Evolutionary conservation across 2,113 vertebrate species (phyloP), one percentile per base, ranked within the genome.

Genomic region (Hippocampus mohnikei): DNA sequence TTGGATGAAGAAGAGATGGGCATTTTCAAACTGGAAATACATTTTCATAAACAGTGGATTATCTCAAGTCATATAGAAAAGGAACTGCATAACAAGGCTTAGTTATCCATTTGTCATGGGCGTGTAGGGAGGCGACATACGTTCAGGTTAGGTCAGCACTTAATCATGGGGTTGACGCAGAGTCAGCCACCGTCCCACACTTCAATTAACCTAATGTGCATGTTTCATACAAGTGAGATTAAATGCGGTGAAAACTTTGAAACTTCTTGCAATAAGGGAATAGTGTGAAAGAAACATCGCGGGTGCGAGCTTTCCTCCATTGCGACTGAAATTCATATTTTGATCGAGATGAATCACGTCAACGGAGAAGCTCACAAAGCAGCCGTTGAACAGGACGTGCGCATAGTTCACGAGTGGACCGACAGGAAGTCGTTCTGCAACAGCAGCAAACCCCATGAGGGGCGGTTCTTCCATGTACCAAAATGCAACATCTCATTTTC

Each of bases 401-500:
- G 63, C 65, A 72, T 61, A 46, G 78, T 73, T 71, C 75, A 70
- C 61, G n/a, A 13, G 68, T 78, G 46, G 76, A 70, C 59, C 76
- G 23, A 72, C 87, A 90, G 89, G 88, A 91, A 91, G 80, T 91
- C 72, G 84, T 89, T 88, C 77, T 83, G 86, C 80, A 85, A 85
- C 64, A 81, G 78, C 84, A 85, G 86, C 78, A 78, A 58, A 55
- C 53, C 71, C 55, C 82, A 56, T 46, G 61, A 66, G 80, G 81
- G 33, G 63, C 66, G 50, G 67, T 76, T 83, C 64, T 80, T 80
- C 69, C 80, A 73, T 60, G n/a, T 9, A 7, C 12, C 12, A 44
- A 27, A 25, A 46, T 25, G 62, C 41, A 25, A 18, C 6, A 46
- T 27, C 23, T 33, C 16, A 60, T 60, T 60, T 53, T 53, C 2